These are phyloP conservation scores for Teinopalpus imperialis DNA, from an alignment of 2,888 invertebrate species.

Conservation along the genomic window DNA sequence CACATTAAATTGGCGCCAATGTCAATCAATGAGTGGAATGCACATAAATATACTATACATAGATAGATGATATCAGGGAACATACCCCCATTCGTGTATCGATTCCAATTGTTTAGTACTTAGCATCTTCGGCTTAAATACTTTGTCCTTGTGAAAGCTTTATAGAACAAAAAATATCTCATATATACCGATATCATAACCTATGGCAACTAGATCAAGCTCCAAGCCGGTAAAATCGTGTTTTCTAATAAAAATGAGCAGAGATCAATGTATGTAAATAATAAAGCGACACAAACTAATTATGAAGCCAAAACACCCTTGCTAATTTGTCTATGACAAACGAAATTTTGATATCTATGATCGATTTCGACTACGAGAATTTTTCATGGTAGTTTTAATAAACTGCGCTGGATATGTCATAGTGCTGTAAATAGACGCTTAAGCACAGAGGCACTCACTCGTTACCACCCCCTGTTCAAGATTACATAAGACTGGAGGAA, in stretches of 20 bases:
- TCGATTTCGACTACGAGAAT: too few species aligned
- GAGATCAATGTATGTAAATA: neutral
- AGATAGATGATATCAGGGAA: conserved; percentile 45
- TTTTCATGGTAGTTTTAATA: too few species aligned
- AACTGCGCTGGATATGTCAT: too few species aligned
- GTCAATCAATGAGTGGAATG: conserved; percentile 27
- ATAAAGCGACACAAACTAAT: conserved; percentile 5
- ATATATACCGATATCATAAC: conserved; percentile 30
- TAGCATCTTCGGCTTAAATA: conserved; percentile 87
- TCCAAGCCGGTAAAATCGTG: neutral
- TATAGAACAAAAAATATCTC: conserved; percentile 51
- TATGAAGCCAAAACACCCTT: too few species aligned
- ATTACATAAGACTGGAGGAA: too few species aligned
- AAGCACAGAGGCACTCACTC: too few species aligned
- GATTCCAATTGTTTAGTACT: conserved; percentile 93
- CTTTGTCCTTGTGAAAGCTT: conserved; percentile 72
- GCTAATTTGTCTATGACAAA: too few species aligned
- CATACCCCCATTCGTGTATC: conserved; percentile 93
- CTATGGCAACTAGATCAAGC: conserved; percentile 11
- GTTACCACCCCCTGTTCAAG: too few species aligned
- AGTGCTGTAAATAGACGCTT: too few species aligned
- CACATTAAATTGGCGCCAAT: conserved; percentile 30
- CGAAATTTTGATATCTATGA: too few species aligned
- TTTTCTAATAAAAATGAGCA: too few species aligned
- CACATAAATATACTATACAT: conserved; percentile 45